Evolutionary conservation across 2,113 vertebrate genomes (phyloP).

Genomic region (Cathartes aura): DNA sequence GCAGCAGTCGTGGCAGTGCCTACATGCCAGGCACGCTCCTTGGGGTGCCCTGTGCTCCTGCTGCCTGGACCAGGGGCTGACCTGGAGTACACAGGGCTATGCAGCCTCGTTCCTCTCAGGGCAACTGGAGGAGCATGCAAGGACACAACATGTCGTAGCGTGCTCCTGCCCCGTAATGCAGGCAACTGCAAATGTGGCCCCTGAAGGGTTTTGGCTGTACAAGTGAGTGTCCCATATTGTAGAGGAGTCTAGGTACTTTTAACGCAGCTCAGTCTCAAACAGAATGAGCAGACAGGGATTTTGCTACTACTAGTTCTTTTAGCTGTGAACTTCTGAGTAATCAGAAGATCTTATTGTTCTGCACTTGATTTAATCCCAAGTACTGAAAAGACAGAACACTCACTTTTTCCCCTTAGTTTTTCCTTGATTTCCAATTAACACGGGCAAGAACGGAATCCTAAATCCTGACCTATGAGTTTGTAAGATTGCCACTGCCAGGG

Average conservation of each 20-base stretch:
- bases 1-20: background rate
- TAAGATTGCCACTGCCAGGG: background rate
- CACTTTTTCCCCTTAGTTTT: background rate
- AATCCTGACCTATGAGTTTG: background rate
- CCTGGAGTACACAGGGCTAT: no score
- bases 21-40: rapidly evolving
- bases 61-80: background rate
- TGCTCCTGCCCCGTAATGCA: background rate
- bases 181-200: no score
- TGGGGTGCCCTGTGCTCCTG: background rate
- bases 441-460: background rate
- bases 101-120: background rate
- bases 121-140: background rate
- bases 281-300: background rate
- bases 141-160: rapidly evolving
- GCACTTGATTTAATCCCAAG: background rate
- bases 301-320: background rate
- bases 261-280: background rate
- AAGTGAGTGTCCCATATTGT: background rate
- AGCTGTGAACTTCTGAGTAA: background rate
- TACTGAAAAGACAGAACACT: background rate
- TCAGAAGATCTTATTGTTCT: background rate
- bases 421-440: background rate
- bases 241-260: background rate
- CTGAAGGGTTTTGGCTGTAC: background rate